Percentiles rank a stretch among this genome's conserved stretches.
These are phyloP conservation scores for Anolis apletophallus DNA, from an alignment of 2,797 vertebrate genomes.

Conservation along the genomic window DNA sequence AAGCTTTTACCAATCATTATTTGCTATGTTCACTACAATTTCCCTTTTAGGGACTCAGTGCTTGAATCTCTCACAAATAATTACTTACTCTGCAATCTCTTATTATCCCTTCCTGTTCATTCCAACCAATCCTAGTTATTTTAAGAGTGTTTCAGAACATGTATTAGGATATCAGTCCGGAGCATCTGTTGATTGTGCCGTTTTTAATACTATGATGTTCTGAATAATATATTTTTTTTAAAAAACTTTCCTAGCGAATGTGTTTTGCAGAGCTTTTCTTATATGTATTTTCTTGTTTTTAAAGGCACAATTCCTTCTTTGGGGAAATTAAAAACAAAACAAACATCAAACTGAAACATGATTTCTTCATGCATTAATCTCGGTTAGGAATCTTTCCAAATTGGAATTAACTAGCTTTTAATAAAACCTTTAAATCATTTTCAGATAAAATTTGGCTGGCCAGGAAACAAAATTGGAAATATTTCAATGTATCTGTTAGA, in stretches of 20 bases:
- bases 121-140: not conserved
- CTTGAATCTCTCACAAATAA: not conserved
- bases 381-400: slow-evolving; percentile 68
- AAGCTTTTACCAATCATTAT: slow-evolving; percentile 64
- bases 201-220: slow-evolving; percentile 16
- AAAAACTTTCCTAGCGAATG: not conserved
- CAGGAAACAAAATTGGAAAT: slow-evolving; percentile 62
- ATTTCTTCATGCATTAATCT: slow-evolving; percentile 12
- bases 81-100: not conserved
- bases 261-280: not conserved
- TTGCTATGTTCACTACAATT: slow-evolving; percentile 18
- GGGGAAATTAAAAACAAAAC: slow-evolving; percentile 36
- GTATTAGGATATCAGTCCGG: not conserved
- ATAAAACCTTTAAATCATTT: slow-evolving; percentile 67
- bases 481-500: slow-evolving; percentile 51
- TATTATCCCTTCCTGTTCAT: not conserved
- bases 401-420: slow-evolving; percentile 67
- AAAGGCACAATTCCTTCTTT: not conserved
- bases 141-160: slow-evolving; percentile 4
- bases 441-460: slow-evolving; percentile 58
- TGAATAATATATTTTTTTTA: slow-evolving; percentile 25
- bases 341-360: not conserved
- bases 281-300: not conserved
- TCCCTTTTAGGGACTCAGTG: not conserved
- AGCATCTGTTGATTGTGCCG: not conserved